Conservation (phyloP, 2,113 vertebrate genomes). For the Dolichotis patagonum region DNA sequence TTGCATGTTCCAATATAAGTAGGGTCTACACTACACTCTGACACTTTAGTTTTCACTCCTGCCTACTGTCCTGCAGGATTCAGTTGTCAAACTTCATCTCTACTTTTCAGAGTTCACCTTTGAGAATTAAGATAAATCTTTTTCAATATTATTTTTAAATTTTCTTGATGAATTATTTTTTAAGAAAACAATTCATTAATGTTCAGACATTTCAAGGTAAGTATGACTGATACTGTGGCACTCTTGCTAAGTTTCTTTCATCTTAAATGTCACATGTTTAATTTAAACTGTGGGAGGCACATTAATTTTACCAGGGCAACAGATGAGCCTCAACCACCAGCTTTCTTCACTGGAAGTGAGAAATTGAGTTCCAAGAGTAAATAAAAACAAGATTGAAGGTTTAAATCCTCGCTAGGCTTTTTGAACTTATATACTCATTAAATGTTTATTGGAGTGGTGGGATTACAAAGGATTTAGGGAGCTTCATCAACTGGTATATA, state of each 20-base stretch:
- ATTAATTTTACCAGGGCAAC: conserved; percentile 89
- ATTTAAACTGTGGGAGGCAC: conserved; percentile 84
- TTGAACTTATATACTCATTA: conserved; percentile 95
- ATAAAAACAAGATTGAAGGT: conserved; percentile 94
- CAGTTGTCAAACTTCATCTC: not conserved
- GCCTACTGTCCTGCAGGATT: not conserved
- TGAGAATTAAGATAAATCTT: conserved; percentile 4
- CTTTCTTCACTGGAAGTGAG: conserved; percentile 90
- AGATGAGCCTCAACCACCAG: conserved; percentile 87
- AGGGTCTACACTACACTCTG: not conserved
- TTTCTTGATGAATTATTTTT: conserved; percentile 59
- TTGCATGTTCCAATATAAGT: not conserved
- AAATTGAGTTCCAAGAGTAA: conserved; percentile 93
- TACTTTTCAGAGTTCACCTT: conserved; percentile 59
- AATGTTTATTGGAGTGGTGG: conserved; percentile 95
- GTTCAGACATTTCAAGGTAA: conserved; percentile 61
- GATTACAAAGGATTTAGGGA: conserved; percentile 93
- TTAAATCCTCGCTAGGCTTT: conserved; percentile 93
- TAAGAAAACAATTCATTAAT: conserved; percentile 50
- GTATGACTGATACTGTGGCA: conserved; percentile 64
- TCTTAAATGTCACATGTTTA: conserved; percentile 84
- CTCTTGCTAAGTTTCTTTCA: conserved; percentile 73
- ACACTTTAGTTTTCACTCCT: not conserved
- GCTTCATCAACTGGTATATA: conserved; percentile 95
- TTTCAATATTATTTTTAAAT: conserved; percentile 29